Evolutionary conservation across 2,888 invertebrate species (phyloP).

Genomic region (Mimumesa dahlbomi): DNA sequence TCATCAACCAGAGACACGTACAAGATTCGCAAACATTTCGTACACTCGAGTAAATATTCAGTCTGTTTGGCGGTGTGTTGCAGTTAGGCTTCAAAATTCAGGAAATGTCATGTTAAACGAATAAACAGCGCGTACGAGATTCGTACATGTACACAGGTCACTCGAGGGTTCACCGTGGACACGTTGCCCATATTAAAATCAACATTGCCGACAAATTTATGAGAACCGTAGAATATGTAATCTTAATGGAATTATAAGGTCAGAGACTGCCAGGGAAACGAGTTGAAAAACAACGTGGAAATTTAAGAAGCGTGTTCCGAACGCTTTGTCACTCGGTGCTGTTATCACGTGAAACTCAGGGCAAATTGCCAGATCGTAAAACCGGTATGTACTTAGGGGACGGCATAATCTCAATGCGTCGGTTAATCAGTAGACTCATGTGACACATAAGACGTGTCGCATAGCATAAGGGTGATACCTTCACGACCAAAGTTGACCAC

Average conservation of each 20-base stretch:
- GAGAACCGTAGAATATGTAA: no score
- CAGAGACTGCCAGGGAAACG: no score
- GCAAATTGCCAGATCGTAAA: conserved; percentile 47
- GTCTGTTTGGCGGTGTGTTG: not conserved
- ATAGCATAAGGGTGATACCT: conserved; percentile 26
- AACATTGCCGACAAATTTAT: no score
- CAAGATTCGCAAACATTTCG: no score
- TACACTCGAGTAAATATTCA: not conserved
- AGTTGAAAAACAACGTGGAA: not conserved
- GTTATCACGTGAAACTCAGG: conserved; percentile 33
- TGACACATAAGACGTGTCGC: conserved; percentile 31
- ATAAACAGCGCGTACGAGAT: not conserved
- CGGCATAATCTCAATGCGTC: conserved; percentile 38
- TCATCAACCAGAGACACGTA: no score
- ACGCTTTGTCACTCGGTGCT: conserved; percentile 7
- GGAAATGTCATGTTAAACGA: not conserved
- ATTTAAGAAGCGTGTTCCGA: not conserved
- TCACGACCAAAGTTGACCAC: conserved; percentile 1
- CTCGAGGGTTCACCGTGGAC: no score
- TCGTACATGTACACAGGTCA: no score
- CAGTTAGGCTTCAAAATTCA: not conserved
- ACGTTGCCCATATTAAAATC: no score
- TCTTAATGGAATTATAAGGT: no score
- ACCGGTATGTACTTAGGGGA: conserved; percentile 15
- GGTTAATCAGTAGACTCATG: conserved; percentile 39